A percentile compares a stretch with the other conserved stretches of the same genome.
Evolutionary conservation across 1,140 invertebrate genomes (phyloP).

Genomic region (Hesperophylax magnus): DNA sequence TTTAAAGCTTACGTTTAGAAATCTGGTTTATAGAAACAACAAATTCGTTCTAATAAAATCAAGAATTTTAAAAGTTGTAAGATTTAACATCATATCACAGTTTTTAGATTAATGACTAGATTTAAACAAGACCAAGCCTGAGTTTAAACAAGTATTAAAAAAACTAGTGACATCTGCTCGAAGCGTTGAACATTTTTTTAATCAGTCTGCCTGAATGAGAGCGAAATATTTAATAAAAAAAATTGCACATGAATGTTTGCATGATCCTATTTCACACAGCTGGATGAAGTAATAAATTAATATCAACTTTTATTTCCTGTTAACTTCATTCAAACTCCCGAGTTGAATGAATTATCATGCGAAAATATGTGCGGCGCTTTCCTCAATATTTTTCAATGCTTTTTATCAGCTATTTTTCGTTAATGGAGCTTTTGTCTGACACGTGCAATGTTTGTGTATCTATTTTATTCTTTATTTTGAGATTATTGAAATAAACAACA

Average conservation of each 20-base stretch:
- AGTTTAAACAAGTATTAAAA: background rate
- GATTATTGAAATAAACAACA: too few relatives aligned
- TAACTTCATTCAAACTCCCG: constrained; percentile 52
- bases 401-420: too few relatives aligned
- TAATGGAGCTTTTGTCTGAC: too few relatives aligned
- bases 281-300: constrained; percentile 54
- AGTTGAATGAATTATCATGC: constrained; percentile 54
- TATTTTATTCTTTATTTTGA: too few relatives aligned
- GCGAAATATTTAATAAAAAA: constrained; percentile 33
- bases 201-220: constrained; percentile 27
- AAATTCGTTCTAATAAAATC: too few relatives aligned
- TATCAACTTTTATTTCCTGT: constrained; percentile 55
- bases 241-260: constrained; percentile 40
- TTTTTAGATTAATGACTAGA: background rate
- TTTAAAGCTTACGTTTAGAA: too few relatives aligned
- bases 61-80: too few relatives aligned
- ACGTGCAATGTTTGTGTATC: too few relatives aligned
- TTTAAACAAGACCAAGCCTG: background rate
- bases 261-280: constrained; percentile 48
- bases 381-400: background rate
- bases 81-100: background rate
- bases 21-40: too few relatives aligned
- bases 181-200: constrained; percentile 11
- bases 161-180: constrained; percentile 21
- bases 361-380: constrained; percentile 32